Conservation (phyloP, 2,797 vertebrate species). For the Huso huso region DNA sequence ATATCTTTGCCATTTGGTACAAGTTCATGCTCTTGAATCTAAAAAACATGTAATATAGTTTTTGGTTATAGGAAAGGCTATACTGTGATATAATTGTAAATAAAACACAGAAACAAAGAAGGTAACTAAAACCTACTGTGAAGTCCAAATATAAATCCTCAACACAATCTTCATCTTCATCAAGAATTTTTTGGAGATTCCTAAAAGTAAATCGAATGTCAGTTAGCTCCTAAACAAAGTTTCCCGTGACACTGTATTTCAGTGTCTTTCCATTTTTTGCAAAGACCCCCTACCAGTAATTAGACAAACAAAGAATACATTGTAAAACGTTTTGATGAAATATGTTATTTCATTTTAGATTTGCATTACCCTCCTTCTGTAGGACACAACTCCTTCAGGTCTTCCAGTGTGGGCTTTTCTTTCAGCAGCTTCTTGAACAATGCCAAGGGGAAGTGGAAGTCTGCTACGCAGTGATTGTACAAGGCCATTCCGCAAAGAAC, state of each 20-base stretch:
- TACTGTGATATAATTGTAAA: too few species aligned
- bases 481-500: conserved; percentile 46
- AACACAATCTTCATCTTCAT: conserved; percentile 36
- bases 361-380: conserved; percentile 27
- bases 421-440: conserved; percentile 52
- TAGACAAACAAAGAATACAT: conserved; percentile 5
- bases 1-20: conserved; percentile 47
- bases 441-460: conserved; percentile 41
- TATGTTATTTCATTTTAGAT: too few species aligned
- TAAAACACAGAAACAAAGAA: too few species aligned
- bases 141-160: conserved; percentile 41
- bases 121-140: conserved; percentile 37
- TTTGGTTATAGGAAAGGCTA: too few species aligned
- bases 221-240: too few species aligned
- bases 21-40: conserved; percentile 33
- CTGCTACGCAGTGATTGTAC: neutral
- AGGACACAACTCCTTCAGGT: conserved; percentile 51
- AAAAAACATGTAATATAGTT: neutral
- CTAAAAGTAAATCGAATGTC: conserved; percentile 26
- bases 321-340: too few species aligned
- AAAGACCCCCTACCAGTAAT: too few species aligned
- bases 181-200: conserved; percentile 34
- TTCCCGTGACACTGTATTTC: too few species aligned
- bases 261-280: too few species aligned
- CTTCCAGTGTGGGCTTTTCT: conserved; percentile 32